Conservation (phyloP, 92 coral and sea anemone genomes). For the Porites evermanni region DNA sequence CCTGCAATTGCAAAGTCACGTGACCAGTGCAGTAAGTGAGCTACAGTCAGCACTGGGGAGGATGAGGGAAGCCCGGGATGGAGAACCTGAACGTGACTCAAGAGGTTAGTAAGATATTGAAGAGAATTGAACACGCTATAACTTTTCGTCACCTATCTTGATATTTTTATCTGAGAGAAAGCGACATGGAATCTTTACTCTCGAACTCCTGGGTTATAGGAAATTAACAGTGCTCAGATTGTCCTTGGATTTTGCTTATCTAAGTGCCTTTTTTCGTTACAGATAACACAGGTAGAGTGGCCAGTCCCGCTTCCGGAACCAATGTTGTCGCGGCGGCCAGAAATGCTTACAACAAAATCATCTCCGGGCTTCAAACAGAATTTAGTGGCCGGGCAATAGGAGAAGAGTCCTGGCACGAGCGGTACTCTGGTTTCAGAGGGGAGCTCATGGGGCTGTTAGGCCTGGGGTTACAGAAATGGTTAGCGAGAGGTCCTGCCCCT, state of each 20-base stretch:
- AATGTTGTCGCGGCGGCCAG: constrained; percentile 82
- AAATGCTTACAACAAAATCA: constrained; percentile 78
- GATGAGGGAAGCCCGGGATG: constrained; percentile 48
- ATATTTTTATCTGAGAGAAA: too few relatives aligned
- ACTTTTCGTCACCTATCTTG: too few relatives aligned
- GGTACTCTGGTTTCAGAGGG: constrained; percentile 71
- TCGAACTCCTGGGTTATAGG: too few relatives aligned
- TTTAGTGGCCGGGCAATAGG: constrained; percentile 64
- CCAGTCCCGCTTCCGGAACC: constrained; percentile 32
- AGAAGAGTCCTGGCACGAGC: constrained; percentile 82
- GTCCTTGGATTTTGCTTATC: too few relatives aligned
- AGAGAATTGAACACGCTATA: too few relatives aligned
- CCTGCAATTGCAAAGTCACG: constrained; percentile 82
- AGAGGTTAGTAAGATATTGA: constrained; percentile 16
- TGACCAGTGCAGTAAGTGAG: constrained; percentile 80
- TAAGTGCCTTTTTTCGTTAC: background rate
- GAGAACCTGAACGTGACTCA: constrained; percentile 22
- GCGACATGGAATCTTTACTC: too few relatives aligned
- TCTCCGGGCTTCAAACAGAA: constrained; percentile 91
- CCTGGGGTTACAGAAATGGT: constrained; percentile 80
- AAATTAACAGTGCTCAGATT: too few relatives aligned
- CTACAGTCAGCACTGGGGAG: constrained; percentile 62
- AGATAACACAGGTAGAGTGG: constrained; percentile 29
- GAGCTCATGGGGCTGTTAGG: constrained; percentile 81
- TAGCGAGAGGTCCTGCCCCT: constrained; percentile 40